phyloP scores from a whole-genome alignment of 1,140 invertebrate species.

The Temnothorax longispinosus region DNA sequence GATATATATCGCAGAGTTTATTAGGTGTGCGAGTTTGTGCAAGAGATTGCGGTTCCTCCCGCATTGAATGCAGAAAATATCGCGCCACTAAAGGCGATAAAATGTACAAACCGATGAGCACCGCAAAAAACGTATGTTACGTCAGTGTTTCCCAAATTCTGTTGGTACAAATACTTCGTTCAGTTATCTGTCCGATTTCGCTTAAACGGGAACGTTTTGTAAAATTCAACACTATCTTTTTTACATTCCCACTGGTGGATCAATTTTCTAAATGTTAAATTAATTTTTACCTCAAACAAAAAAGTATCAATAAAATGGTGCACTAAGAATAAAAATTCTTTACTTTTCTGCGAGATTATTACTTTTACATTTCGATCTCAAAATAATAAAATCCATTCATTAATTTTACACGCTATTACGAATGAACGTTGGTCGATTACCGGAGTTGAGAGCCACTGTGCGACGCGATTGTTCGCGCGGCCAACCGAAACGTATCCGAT shows the following conservation, averaged over 20 bases:
- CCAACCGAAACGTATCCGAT: slow-evolving; percentile 55
- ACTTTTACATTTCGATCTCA: not conserved
- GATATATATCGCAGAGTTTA: not conserved
- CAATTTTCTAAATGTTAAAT: not conserved
- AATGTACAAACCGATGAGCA: slow-evolving; percentile 45
- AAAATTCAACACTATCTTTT: not conserved
- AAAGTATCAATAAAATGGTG: not conserved
- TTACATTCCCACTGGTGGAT: not conserved
- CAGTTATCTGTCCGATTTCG: slow-evolving; percentile 4
- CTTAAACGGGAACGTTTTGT: not conserved
- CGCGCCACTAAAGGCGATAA: slow-evolving; percentile 34
- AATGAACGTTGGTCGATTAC: not conserved
- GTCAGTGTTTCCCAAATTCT: slow-evolving; percentile 37
- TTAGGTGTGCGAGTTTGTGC: slow-evolving; percentile 24
- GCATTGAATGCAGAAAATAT: slow-evolving; percentile 45
- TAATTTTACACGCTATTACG: not conserved
- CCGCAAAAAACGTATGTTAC: slow-evolving; percentile 35
- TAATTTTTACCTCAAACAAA: not conserved
- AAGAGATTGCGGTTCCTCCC: slow-evolving; percentile 21
- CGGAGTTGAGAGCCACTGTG: slow-evolving; percentile 26
- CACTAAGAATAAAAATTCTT: not conserved
- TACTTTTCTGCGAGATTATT: not conserved
- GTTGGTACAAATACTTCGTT: not conserved
- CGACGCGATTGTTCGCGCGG: slow-evolving; percentile 37
- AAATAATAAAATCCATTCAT: not conserved